Evolutionary conservation across 2,797 vertebrate genomes (phyloP).

Genomic region (Limosa lapponica): DNA sequence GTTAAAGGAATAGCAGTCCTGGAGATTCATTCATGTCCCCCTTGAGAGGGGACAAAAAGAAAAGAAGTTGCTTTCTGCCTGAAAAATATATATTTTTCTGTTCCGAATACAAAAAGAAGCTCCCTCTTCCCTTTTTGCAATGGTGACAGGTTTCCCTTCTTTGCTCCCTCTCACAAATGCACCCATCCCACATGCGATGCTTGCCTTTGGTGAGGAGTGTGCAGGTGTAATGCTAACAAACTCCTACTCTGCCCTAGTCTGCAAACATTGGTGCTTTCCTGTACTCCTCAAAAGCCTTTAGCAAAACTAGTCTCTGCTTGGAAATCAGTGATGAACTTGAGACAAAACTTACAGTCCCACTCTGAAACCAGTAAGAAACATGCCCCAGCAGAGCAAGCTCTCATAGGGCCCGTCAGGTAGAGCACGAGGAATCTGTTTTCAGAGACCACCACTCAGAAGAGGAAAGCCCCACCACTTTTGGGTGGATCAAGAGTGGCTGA

Average conservation of each 20-base stretch:
- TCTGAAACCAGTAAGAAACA: not conserved
- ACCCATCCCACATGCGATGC: not conserved
- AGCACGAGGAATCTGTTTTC: not conserved
- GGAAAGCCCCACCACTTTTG: not conserved
- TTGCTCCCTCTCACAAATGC: not conserved
- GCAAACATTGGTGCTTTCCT: not conserved
- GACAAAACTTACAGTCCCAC: not conserved
- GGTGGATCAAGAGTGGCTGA: not conserved
- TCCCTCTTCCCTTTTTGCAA: not conserved
- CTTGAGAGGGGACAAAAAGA: not conserved
- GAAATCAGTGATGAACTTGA: not conserved
- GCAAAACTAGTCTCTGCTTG: not conserved
- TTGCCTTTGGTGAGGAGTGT: not conserved
- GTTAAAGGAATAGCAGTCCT: constrained; percentile 10
- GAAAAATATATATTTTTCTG: not conserved
- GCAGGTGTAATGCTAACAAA: not conserved
- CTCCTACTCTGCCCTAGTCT: not conserved
- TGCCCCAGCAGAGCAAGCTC: not conserved
- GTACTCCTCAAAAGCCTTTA: not conserved
- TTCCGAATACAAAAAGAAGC: not conserved
- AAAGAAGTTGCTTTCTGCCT: not conserved
- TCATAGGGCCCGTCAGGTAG: not conserved
- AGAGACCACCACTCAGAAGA: not conserved
- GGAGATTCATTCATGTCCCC: not conserved
- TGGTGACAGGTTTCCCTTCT: not conserved